phyloP scores from a whole-genome alignment of 2,888 invertebrate species.

The Synanthedon myopaeformis region DNA sequence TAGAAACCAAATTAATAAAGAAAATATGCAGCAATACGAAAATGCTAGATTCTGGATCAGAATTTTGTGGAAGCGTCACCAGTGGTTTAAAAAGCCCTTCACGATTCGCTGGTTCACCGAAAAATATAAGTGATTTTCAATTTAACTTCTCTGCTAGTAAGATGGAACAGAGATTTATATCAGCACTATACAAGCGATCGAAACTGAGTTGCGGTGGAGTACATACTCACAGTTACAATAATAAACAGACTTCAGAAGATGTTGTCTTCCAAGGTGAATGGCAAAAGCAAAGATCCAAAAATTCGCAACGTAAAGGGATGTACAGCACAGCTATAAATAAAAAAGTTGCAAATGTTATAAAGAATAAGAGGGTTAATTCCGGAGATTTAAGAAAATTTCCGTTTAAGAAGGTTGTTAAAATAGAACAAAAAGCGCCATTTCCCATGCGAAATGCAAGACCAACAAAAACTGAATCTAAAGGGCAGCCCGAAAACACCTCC shows the following conservation, averaged over 20 bases:
- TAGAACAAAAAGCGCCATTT: slow-evolving; percentile 3
- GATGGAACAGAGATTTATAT: slow-evolving; percentile 8
- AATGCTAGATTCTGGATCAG: slow-evolving; percentile 21
- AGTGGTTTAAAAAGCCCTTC: slow-evolving; percentile 9
- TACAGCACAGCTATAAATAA: slow-evolving; percentile 8
- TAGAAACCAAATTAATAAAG: slow-evolving; percentile 20
- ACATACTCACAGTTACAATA: slow-evolving; percentile 50
- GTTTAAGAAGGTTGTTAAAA: background rate
- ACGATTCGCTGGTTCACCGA: slow-evolving; percentile 7
- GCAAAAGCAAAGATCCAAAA: slow-evolving; percentile 23
- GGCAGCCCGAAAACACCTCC: background rate
- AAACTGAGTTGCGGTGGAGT: slow-evolving; percentile 42
- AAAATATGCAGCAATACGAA: slow-evolving; percentile 19
- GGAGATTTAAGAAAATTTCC: background rate
- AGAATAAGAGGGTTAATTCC: slow-evolving; percentile 13
- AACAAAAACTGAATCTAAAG: slow-evolving; percentile 8
- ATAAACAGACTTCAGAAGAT: slow-evolving; percentile 41
- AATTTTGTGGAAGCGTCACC: slow-evolving; percentile 15
- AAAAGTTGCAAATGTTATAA: slow-evolving; percentile 1
- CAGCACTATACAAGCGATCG: slow-evolving; percentile 15
- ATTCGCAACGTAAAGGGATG: slow-evolving; percentile 16
- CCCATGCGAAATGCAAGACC: slow-evolving; percentile 4
- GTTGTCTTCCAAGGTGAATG: slow-evolving; percentile 56
- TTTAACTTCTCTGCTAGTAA: slow-evolving; percentile 13
- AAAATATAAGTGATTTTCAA: slow-evolving; percentile 16